These are phyloP conservation scores for Atherinosoma microstoma DNA, from an alignment of 2,797 vertebrate genomes.

Conservation along the genomic window DNA sequence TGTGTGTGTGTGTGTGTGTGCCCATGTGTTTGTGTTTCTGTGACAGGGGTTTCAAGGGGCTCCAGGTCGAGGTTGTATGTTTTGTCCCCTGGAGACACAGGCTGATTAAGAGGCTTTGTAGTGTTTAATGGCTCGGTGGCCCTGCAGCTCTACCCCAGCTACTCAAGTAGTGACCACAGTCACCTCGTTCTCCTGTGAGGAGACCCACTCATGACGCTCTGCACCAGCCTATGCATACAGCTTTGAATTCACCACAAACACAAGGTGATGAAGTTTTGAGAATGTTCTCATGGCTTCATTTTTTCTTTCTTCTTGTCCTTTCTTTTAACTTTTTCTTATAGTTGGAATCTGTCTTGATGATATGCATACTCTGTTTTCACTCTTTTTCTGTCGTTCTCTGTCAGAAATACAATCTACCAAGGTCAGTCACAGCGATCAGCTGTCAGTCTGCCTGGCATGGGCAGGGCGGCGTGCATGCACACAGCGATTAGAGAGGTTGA, in stretches of 20 bases:
- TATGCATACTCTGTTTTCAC: neutral
- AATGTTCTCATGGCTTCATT: slow-evolving; percentile 6
- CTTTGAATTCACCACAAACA: slow-evolving; percentile 39
- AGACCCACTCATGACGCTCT: slow-evolving; percentile 20
- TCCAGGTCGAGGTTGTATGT: slow-evolving; percentile 58
- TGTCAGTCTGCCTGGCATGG: slow-evolving; percentile 57
- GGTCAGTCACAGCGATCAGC: slow-evolving; percentile 60
- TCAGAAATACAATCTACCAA: slow-evolving; percentile 58
- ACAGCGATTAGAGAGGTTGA: slow-evolving; percentile 30
- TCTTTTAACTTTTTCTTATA: neutral
- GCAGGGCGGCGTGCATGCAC: slow-evolving; percentile 22
- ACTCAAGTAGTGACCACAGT: slow-evolving; percentile 33
- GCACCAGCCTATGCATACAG: slow-evolving; percentile 4
- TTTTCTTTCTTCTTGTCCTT: neutral
- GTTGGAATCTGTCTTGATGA: neutral
- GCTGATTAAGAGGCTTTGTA: slow-evolving; percentile 73
- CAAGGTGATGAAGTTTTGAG: slow-evolving; percentile 5
- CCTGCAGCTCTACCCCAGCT: slow-evolving; percentile 25
- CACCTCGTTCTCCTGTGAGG: slow-evolving; percentile 20
- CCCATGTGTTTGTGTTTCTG: slow-evolving; percentile 10
- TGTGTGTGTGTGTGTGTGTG: neutral
- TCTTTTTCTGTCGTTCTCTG: slow-evolving; percentile 18
- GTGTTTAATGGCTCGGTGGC: slow-evolving; percentile 64
- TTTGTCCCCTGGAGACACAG: slow-evolving; percentile 48
- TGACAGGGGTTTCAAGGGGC: slow-evolving; percentile 20